Conservation (phyloP, 2,113 vertebrate genomes). For the Pygoscelis adeliae region DNA sequence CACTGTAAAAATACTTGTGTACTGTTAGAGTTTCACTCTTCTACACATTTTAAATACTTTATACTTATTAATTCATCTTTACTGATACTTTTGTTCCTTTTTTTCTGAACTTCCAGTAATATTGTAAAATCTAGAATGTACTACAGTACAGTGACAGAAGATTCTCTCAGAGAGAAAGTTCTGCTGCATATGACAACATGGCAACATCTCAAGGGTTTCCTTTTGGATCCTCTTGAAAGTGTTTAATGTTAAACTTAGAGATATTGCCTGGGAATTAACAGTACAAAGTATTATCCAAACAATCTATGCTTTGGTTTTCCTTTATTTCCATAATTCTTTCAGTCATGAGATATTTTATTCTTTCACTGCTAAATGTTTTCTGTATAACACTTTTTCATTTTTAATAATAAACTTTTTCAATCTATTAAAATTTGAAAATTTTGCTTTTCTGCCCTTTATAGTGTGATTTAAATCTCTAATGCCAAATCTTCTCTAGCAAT, state of each 20-base stretch:
- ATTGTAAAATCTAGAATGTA: not conserved
- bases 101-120: not conserved
- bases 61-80: not conserved
- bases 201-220: not conserved
- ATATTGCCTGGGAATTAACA: not conserved
- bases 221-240: not conserved
- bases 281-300: not conserved
- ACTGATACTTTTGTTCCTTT: not conserved
- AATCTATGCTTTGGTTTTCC: not conserved
- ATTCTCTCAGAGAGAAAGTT: not conserved
- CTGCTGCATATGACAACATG: not conserved
- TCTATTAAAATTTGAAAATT: not conserved
- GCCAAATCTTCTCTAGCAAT: not conserved
- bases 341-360: not conserved
- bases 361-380: not conserved
- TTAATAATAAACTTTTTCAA: not conserved
- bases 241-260: not conserved
- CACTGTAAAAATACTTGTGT: not conserved
- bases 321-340: not conserved
- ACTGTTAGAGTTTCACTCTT: not conserved
- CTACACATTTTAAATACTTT: not conserved
- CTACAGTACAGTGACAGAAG: not conserved
- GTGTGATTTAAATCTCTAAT: not conserved
- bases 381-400: not conserved
- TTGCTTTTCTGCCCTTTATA: not conserved